Conservation (phyloP, 2,888 invertebrate genomes). For the Platynereis dumerilii region DNA sequence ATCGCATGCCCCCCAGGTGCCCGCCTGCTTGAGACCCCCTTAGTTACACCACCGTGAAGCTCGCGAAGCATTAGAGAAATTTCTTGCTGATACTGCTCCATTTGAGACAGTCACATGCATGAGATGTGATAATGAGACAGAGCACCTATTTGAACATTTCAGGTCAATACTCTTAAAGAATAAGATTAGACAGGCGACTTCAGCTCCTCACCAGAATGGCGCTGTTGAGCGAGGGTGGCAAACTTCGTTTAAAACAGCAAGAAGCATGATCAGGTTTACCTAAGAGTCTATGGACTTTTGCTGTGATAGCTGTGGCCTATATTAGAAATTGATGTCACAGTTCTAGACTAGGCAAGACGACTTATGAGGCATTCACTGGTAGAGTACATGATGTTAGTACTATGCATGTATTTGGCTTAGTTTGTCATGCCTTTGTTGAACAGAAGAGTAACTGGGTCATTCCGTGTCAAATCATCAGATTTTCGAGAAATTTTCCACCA, state of each 20-base stretch:
- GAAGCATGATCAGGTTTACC: conserved; percentile 30
- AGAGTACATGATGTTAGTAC: conserved; percentile 21
- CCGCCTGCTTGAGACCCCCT: too few species aligned
- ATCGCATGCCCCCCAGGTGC: too few species aligned
- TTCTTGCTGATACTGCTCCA: background rate
- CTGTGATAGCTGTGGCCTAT: background rate
- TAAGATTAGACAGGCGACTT: conserved; percentile 24
- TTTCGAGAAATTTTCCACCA: too few species aligned
- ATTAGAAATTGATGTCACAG: too few species aligned
- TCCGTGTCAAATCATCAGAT: conserved; percentile 15
- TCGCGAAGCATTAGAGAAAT: background rate
- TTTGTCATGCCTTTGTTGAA: conserved; percentile 27
- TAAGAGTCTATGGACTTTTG: conserved; percentile 30
- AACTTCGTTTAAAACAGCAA: conserved; percentile 33
- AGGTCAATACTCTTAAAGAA: conserved; percentile 15
- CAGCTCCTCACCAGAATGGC: conserved; percentile 34
- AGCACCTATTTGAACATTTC: conserved; percentile 1
- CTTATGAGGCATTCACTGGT: conserved; percentile 22
- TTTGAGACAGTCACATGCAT: background rate
- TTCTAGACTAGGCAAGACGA: conserved; percentile 20
- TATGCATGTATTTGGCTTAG: conserved; percentile 30
- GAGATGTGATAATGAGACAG: conserved; percentile 11
- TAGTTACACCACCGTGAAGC: conserved; percentile 30
- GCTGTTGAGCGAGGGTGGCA: conserved; percentile 32
- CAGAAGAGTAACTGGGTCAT: conserved; percentile 28